Evolutionary conservation across 2,888 invertebrate species (phyloP), one percentile per base, ranked within the genome.

Genomic region (Meghimatium bilineatum): DNA sequence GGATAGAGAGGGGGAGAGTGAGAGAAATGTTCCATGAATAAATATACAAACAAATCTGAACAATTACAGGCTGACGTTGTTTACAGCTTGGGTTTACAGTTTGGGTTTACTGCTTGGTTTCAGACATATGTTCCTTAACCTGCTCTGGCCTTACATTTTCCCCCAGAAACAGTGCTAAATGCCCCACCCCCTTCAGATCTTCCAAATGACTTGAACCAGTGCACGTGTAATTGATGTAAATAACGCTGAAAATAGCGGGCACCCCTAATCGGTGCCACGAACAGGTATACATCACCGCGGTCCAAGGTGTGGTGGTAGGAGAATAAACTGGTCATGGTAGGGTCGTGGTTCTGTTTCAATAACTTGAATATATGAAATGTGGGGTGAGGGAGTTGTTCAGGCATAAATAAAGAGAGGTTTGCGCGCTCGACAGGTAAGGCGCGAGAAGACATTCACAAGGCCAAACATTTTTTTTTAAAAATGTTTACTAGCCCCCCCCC

Each of bases 361-460:
- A 56, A 56, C 20, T 56, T 56, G 14, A 6, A 56, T 12, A 56
- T 8, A 56, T 14, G 2, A 3, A 56, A 23, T 3, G 20, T 56
- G 3, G 56, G 56, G 56, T 56, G 56, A 17, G 8, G 17, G 49
- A 17, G 6, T 23, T 17, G 23, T 56, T 12, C 14, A 56, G 23
- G 56, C n/a, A n/a, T n/a, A n/a, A 56, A 23, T 8, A 20, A 20
- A 56, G 56, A 20, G 56, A 56, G 56, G 56, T 3, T 56, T 20
- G 20, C n/a, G 23, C 29, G 69, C 29, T 74, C 72, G 29, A 44
- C 49, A 74, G 72, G 72, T 74, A 49, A 74, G n/a, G 72, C n/a
- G 49, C 10, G 49, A 74, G 49, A 60, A 56, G 26, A 34, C 26
- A 3, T 66, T 23, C 36, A 66, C 36, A 63, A 78, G 77, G 77